Base-by-base conservation (phyloP, 2,888 invertebrate genomes). In the Brenthis daphne region DNA sequence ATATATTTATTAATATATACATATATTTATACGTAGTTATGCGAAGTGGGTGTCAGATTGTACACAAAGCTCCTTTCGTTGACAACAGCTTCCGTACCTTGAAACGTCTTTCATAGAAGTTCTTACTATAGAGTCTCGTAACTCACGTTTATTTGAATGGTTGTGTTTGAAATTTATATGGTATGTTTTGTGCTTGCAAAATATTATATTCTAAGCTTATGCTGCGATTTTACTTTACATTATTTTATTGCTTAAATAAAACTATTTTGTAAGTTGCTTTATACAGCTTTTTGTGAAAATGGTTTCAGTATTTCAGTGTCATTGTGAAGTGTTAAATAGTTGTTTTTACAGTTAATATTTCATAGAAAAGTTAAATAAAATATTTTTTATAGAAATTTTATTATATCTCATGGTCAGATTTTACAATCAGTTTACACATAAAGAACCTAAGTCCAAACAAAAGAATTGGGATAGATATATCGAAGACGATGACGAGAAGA, bases 71-170 rank as follows among this genome's bases (percentile, higher is more conserved):
- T 68, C 69, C 69, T 65, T 67, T 48, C 65, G 63, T 68, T 74
- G 73, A 72, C 72, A 72, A 58, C 72, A 65, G 68, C 65, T 72
- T 72, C 75, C 73, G 70, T 61, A 64, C 70, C 69, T 70, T 63
- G 72, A 68, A 70, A 70, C 69, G 66, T 70, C 74, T 72, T 75
- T 72, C 71, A 72, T 74, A 73, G 58, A 73, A 72, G 61, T 69
- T 24, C 13, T 37, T 16, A 16, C 37, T 51, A 37, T 37, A 61
- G 16, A 12, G 53, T 60, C 57, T 57, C 63, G 51, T 63, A 63
- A 63, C 51, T 63, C 63, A 53, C 24, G 29, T 29, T 63, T 53
- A 63, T 63, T 63, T 63, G 63, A 63, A 63, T 63, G 53, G 20
- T 53, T 53, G 14, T 43, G 58, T 8, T 51, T 53, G 37, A 53